phyloP scores from a whole-genome alignment of 53 echinoderm and acorn worm genomes.

The Glandiceps talaboti region DNA sequence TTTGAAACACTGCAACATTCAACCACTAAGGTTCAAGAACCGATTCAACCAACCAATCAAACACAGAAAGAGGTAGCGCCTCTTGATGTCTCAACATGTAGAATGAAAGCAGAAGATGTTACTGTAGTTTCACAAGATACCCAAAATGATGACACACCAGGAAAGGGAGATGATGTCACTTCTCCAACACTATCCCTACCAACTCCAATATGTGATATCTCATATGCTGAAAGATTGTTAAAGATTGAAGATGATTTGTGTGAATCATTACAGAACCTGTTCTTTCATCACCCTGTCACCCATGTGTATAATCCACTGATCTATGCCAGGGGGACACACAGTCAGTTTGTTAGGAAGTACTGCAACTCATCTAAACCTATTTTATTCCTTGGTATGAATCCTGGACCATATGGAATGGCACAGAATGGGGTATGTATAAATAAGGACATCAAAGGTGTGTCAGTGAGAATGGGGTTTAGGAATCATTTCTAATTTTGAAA shows the following conservation, averaged over 20 bases:
- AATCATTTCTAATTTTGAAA: no score
- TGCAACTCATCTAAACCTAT: constrained; percentile 82
- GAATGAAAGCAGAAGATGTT: background rate
- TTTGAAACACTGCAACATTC: background rate
- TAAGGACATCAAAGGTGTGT: background rate
- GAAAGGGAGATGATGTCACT: no score
- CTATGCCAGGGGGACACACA: constrained; percentile 89
- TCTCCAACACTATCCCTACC: no score
- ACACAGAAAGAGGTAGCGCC: background rate
- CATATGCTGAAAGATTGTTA: constrained; percentile 62
- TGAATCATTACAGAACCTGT: constrained; percentile 30
- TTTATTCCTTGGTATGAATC: constrained; percentile 93
- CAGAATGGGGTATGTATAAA: constrained; percentile 78
- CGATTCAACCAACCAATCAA: no score
- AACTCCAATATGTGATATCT: background rate
- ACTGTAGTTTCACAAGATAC: no score
- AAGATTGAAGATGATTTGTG: constrained; percentile 54
- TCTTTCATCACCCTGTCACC: constrained; percentile 59
- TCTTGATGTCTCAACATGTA: background rate
- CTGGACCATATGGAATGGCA: constrained; percentile 97
- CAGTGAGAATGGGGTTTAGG: no score
- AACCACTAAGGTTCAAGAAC: background rate
- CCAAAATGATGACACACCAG: no score
- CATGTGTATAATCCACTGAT: constrained; percentile 89
- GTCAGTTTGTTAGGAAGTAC: constrained; percentile 68